phyloP scores from a whole-genome alignment of 2,113 vertebrate genomes.

The Psittacara wagleri region DNA sequence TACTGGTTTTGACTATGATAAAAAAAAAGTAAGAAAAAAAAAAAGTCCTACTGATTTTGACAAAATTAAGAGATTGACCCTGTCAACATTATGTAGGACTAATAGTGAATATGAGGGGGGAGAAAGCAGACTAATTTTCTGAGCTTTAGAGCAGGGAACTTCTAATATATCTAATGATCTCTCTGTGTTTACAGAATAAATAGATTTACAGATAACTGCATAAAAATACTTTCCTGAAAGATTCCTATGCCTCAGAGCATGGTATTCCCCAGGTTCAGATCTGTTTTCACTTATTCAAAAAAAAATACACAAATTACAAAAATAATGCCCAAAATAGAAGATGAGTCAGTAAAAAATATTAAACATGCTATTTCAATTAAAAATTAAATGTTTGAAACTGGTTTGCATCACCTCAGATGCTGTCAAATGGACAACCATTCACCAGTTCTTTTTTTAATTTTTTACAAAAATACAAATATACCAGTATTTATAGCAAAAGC shows the following conservation, averaged over 20 bases:
- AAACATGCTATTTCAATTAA: neutral
- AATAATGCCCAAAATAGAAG: neutral
- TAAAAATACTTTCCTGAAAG: neutral
- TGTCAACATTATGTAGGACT: neutral
- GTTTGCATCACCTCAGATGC: neutral
- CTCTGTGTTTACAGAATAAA: neutral
- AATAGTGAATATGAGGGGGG: neutral
- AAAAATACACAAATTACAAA: neutral
- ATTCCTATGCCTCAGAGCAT: neutral
- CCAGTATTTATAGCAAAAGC: neutral
- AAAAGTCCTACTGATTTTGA: neutral
- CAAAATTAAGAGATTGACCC: neutral
- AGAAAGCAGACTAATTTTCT: neutral
- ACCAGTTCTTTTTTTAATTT: fast-evolving
- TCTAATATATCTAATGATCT: neutral
- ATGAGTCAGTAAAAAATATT: neutral
- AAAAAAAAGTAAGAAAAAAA: neutral
- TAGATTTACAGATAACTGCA: neutral
- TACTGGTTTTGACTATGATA: neutral
- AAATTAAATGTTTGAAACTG: neutral
- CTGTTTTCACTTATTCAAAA: neutral
- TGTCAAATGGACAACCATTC: neutral
- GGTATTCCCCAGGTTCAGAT: neutral
- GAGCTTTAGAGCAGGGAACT: neutral
- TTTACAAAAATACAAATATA: neutral